phyloP scores from a whole-genome alignment of 2,888 invertebrate species.

The Phortica magna region DNA sequence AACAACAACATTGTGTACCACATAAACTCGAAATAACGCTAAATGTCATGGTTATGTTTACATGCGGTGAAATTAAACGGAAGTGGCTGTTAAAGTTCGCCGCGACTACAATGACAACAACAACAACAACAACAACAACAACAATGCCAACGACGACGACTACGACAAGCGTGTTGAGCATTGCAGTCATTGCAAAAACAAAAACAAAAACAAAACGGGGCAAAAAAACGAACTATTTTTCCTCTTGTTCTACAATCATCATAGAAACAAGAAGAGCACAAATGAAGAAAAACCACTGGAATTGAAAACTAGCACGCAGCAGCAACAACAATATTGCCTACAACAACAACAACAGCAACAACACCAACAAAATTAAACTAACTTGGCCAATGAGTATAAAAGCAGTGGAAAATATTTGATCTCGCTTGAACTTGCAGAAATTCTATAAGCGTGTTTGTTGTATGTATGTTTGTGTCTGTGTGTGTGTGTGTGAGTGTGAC shows the following conservation, averaged over 20 bases:
- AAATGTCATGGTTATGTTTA: slow-evolving; percentile 76
- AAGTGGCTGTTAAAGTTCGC: slow-evolving; percentile 61
- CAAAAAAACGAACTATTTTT: not conserved
- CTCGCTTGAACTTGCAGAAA: not conserved
- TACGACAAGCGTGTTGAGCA: slow-evolving; percentile 39
- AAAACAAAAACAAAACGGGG: slow-evolving; percentile 6
- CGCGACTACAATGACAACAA: slow-evolving; percentile 47
- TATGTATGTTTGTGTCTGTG: not conserved
- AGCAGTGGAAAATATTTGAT: not conserved
- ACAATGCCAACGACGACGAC: slow-evolving; percentile 17
- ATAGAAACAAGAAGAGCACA: not conserved
- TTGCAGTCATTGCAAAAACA: not conserved
- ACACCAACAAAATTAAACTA: not conserved
- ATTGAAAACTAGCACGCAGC: slow-evolving; percentile 13
- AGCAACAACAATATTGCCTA: not conserved
- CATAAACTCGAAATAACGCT: slow-evolving; percentile 63
- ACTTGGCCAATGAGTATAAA: slow-evolving; percentile 17
- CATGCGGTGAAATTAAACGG: slow-evolving; percentile 71
- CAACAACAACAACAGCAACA: no score
- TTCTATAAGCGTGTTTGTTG: not conserved
- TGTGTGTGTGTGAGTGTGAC: not conserved
- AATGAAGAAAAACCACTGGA: not conserved
- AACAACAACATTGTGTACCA: slow-evolving; percentile 33
- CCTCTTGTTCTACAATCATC: no score
- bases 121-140: slow-evolving; percentile 11